Evolutionary conservation across 2,113 vertebrate species (phyloP), one percentile per base, ranked within the genome.

Genomic region (Hyperoodon ampullatus): DNA sequence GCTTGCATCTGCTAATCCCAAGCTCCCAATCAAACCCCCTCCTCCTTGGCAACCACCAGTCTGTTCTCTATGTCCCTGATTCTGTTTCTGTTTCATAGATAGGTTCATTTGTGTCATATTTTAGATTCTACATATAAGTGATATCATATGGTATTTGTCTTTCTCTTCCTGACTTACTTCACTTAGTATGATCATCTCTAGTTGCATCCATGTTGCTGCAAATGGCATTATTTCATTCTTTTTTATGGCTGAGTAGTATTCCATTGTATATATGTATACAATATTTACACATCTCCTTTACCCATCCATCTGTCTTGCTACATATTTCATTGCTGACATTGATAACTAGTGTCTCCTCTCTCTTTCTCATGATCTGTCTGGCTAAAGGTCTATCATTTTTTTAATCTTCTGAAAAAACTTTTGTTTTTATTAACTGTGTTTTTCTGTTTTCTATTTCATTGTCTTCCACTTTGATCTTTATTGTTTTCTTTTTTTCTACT

Each of bases 401-500:
- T 70, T 70, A 0, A 70, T 55, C 18, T 61, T 78, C 4, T 35
- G 2, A 19, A 86, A 88, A 65, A 63, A 42, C 26, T 89, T 75
- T 71, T 65, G 35, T 84, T 82, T 84, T 55, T 35, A 84, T 60
- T 66, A 30, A 75, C 77, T 94, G 77, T 70, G 19, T 88, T 88
- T 91, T 91, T 66, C 8, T 90, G 53, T 66, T 82, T 68, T 70
- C 39, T 94, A 8, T 72, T 90, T 80, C 42, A 75, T 70, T 68
- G 12, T 55, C 68, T 92, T 92, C 26, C 33, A 30, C 75, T 65
- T 16, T 42, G 24, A 23, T 72, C 50, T 77, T 92, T 50, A 58
- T 63, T 47, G 4, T 89, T 89, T 95, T 23, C 28, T 84, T 92
- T 89, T 55, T 89, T 80, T 53, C 50, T 91, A 50, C n/a, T 77